Percentiles rank a stretch among this genome's conserved stretches.
Evolutionary conservation across 2,797 vertebrate species (phyloP).

Genomic region (Nyctalus aviator): DNA sequence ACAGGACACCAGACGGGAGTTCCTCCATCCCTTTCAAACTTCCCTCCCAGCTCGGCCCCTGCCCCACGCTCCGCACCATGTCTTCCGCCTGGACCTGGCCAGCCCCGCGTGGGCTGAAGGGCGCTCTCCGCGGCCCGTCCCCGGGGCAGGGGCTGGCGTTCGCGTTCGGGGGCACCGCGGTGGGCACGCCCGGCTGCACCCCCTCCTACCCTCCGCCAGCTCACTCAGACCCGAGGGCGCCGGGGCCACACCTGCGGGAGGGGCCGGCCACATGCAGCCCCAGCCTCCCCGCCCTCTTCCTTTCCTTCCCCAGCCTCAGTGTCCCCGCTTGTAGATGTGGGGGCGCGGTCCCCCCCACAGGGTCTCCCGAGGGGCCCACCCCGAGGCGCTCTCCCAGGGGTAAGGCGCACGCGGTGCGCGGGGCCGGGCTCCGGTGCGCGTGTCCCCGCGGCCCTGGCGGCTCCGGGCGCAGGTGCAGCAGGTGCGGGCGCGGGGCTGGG

Average conservation of each 20-base stretch:
- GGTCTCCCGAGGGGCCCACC: too few relatives aligned
- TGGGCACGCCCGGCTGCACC: neutral
- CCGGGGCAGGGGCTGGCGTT: neutral
- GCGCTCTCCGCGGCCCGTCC: neutral
- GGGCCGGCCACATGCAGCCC: neutral
- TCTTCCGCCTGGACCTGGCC: neutral
- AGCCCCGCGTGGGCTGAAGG: neutral
- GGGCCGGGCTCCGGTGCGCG: too few relatives aligned
- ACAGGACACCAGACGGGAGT: neutral
- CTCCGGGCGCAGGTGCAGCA: too few relatives aligned
- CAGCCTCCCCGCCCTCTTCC: neutral
- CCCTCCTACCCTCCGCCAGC: neutral
- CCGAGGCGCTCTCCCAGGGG: too few relatives aligned
- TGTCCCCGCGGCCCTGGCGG: too few relatives aligned
- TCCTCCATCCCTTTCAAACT: neutral
- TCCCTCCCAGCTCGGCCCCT: neutral
- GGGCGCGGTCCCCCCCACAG: too few relatives aligned
- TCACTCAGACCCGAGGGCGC: neutral
- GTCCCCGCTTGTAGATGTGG: neutral
- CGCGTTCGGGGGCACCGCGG: neutral
- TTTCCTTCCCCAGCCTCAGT: conserved; percentile 34
- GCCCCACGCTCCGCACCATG: too few relatives aligned
- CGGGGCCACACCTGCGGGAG: neutral
- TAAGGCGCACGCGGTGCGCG: too few relatives aligned
- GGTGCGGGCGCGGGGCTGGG: too few relatives aligned